These are phyloP conservation scores for Malurus leucopterus DNA, from an alignment of 2,797 vertebrate species.

Conservation along the genomic window DNA sequence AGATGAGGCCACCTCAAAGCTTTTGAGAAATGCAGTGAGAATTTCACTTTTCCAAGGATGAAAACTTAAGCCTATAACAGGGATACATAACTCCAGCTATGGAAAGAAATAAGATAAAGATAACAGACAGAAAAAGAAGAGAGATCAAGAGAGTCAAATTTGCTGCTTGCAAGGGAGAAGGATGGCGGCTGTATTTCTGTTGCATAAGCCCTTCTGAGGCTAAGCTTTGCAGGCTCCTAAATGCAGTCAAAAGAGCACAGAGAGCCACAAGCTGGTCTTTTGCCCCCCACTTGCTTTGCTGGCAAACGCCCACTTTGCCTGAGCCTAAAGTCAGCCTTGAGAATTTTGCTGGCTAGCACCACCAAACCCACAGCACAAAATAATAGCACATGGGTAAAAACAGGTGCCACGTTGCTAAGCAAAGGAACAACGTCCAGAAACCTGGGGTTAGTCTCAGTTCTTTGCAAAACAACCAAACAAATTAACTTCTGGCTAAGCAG, in stretches of 20 bases:
- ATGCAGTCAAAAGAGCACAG: not conserved
- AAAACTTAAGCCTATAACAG: not conserved
- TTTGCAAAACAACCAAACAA: not conserved
- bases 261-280: not conserved
- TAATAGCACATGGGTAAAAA: not conserved
- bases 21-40: not conserved
- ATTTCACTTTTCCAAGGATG: not conserved
- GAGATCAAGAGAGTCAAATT: not conserved
- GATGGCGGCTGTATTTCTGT: not conserved
- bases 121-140: not conserved
- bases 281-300: not conserved
- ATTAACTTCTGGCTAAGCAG: not conserved
- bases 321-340: not conserved
- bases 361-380: not conserved
- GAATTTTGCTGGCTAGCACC: not conserved
- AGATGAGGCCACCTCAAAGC: not conserved
- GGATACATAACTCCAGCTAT: not conserved
- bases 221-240: not conserved
- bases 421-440: not conserved
- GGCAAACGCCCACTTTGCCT: not conserved
- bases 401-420: not conserved
- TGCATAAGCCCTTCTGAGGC: not conserved
- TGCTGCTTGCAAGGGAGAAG: not conserved
- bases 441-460: not conserved
- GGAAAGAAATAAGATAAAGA: not conserved